phyloP scores from a whole-genome alignment of 2,113 vertebrate genomes.

The Xyliphius kryptos region DNA sequence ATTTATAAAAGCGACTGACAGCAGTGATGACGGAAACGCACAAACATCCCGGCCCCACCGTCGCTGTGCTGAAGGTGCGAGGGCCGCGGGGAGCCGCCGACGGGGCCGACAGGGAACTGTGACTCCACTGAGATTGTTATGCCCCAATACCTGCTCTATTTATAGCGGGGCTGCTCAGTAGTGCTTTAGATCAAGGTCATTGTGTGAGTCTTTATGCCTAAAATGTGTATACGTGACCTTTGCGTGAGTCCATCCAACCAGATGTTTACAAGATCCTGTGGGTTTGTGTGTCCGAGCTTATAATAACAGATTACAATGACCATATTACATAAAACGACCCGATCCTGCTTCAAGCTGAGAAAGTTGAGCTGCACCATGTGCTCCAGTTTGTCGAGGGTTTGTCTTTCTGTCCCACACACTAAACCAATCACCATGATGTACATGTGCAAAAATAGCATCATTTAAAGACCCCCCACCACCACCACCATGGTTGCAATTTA shows the following conservation, averaged over 20 bases:
- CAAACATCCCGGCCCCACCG: not conserved
- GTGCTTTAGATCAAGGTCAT: not conserved
- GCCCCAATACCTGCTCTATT: conserved; percentile 25
- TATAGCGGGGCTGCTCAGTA: conserved; percentile 14
- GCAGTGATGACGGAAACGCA: conserved; percentile 26
- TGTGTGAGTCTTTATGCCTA: not conserved
- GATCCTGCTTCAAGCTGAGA: not conserved
- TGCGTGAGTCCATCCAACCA: too few species aligned
- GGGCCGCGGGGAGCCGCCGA: conserved; percentile 9
- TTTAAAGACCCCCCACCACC: conserved; percentile 29
- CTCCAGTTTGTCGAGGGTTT: conserved; percentile 5
- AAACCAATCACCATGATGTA: conserved; percentile 41
- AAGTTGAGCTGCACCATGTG: conserved; percentile 15
- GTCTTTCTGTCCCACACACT: conserved; percentile 24
- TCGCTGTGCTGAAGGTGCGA: not conserved
- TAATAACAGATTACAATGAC: too few species aligned
- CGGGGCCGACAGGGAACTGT: conserved; percentile 19
- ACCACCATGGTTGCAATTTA: not conserved
- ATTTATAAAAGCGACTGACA: conserved; percentile 13
- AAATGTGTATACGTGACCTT: too few species aligned
- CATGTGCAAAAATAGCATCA: conserved; percentile 44
- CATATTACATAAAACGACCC: too few species aligned
- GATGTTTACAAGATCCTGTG: too few species aligned
- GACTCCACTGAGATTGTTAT: conserved; percentile 4
- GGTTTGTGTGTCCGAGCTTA: too few species aligned